Evolutionary conservation across 1,140 invertebrate species (phyloP), one percentile per base, ranked within the genome.

Genomic region (Ips typographus): DNA sequence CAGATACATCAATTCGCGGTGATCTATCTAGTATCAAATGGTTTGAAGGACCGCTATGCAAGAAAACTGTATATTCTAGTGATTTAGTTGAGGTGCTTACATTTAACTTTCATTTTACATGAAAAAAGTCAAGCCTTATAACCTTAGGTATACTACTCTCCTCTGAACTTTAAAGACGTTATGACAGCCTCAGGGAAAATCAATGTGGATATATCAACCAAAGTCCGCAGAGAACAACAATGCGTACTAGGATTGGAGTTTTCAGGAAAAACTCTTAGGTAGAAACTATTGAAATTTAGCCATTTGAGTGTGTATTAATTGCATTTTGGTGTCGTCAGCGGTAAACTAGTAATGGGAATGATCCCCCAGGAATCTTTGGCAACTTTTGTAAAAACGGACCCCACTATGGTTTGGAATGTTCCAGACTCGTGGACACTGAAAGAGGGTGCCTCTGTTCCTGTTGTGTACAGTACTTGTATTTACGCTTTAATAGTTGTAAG

Each of bases 371-470:
- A 84, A 53, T 85, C 84, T 2, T 78, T 92, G 61, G 77, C 88
- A 0, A 91, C 90, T 43, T 70, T 87, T 56, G 76, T 88, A 1
- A 57, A 84, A 49, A 82, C 83, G 3, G 87, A 93, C 76, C 80
- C 81, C 42, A 76, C 81, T 4, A 84, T 93, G 1, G 73, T 88
- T 6, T 96, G 93, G 93, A 76, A 86, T 1, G 83, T 98, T 37
- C 95, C 95, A 2, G 85, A 93, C 1, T 75, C 86, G 3, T 97
- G 94, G 94, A 86, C 67, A 1, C 80, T 98, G 37, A 88, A 92
- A 76, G 91, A 98, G 55, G 95, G 94, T 1, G 92, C 93, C 0
- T 94, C 94, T 0, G 85, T 98, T 0, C 95, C 95, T 2, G 89
- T 90, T 1, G 91, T 91, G 3, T 97, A 96, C 77, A 85, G 86